A percentile compares a stretch with the other conserved stretches of the same genome.
These are phyloP conservation scores for Amphibalanus amphitrite DNA, from an alignment of 1,140 invertebrate species.

Conservation along the genomic window DNA sequence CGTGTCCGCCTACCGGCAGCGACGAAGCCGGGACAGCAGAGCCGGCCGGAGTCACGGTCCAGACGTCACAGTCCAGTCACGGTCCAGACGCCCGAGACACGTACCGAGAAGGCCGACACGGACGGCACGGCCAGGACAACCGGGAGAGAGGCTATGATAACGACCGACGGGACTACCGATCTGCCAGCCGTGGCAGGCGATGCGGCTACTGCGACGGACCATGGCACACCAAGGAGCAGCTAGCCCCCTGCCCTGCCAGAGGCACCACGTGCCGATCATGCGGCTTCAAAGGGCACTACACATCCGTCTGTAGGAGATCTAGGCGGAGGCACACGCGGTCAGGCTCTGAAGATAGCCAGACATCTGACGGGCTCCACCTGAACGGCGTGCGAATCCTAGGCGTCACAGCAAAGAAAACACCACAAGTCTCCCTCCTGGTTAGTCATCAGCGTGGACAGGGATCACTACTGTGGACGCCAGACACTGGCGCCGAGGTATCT, in stretches of 20 bases:
- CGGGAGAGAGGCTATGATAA: too few species aligned
- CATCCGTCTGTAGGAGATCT: neutral
- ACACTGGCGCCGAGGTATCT: conserved; percentile 3
- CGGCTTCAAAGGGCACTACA: neutral
- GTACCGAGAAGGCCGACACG: too few species aligned
- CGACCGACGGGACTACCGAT: too few species aligned
- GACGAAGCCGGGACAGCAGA: too few species aligned
- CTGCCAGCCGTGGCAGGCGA: too few species aligned
- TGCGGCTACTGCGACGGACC: neutral
- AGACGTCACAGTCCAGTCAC: too few species aligned
- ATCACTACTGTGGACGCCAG: conserved; percentile 4
- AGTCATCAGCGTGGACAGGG: neutral
- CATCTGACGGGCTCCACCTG: neutral
- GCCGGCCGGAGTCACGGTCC: too few species aligned
- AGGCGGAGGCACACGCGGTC: too few species aligned
- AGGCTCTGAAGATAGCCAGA: neutral
- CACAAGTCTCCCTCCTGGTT: neutral
- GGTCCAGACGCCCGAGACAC: too few species aligned
- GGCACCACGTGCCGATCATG: neutral
- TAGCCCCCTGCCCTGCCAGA: neutral
- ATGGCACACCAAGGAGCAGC: neutral
- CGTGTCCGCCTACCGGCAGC: neutral
- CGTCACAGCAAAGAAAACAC: too few species aligned
- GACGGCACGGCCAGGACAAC: too few species aligned
- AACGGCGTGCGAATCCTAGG: neutral